Evolutionary conservation across 2,888 invertebrate genomes (phyloP).

Genomic region (Bellardia pandia): DNA sequence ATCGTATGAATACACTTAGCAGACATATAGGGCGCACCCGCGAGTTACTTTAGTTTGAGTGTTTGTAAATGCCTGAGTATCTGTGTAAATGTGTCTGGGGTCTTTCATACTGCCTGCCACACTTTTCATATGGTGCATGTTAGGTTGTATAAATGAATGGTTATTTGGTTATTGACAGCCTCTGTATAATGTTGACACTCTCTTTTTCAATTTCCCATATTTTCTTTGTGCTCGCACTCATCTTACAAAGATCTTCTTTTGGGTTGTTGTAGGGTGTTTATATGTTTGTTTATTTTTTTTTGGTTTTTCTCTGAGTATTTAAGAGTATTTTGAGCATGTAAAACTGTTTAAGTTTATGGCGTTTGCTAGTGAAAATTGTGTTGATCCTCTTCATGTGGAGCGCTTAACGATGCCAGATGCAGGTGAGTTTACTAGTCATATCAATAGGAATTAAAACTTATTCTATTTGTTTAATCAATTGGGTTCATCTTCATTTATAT

Average conservation of each 20-base stretch:
- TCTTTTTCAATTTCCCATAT: constrained; percentile 19
- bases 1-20: constrained; percentile 39
- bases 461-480: too few relatives aligned
- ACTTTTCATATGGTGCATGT: constrained; percentile 3
- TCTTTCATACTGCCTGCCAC: constrained; percentile 41
- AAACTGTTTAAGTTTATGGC: constrained; percentile 13
- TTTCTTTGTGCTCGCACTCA: constrained; percentile 34
- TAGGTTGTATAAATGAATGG: constrained; percentile 20
- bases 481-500: too few relatives aligned
- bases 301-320: constrained; percentile 50
- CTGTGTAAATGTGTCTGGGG: constrained; percentile 69
- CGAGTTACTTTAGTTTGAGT: constrained; percentile 77
- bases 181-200: constrained; percentile 42
- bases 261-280: constrained; percentile 37
- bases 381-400: neutral
- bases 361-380: constrained; percentile 9
- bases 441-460: too few relatives aligned
- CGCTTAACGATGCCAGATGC: constrained; percentile 30
- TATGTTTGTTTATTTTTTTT: constrained; percentile 9
- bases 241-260: constrained; percentile 34
- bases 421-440: neutral
- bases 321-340: constrained; percentile 56
- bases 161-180: constrained; percentile 17
- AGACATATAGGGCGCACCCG: constrained; percentile 80
- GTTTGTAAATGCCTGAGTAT: constrained; percentile 17